Percentiles rank a stretch among this genome's conserved stretches.
Conservation (phyloP, 2,888 invertebrate species). For the Drosophila mayaguana region DNA sequence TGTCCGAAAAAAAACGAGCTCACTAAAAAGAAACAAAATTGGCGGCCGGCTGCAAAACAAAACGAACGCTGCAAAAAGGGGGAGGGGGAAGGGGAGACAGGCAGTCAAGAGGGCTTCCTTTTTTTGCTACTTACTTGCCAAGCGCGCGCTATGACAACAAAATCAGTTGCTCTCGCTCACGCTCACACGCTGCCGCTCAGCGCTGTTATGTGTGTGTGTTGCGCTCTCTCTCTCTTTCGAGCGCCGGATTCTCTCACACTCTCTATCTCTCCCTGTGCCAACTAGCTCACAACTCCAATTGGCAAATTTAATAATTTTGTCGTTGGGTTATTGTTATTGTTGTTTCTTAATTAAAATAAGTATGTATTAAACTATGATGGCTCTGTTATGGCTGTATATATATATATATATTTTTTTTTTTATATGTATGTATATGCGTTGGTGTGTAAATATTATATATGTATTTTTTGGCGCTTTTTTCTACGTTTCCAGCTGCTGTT, state of each 20-base stretch:
- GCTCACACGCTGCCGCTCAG: conserved; percentile 11
- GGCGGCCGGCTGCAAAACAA: conserved; percentile 56
- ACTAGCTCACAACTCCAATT: conserved; percentile 47
- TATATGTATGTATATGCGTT: conserved; percentile 21
- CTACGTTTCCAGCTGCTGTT: conserved; percentile 47
- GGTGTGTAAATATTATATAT: conserved; percentile 33
- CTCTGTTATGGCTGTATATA: conserved; percentile 55
- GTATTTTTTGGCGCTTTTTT: conserved; percentile 65
- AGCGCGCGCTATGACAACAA: conserved; percentile 65
- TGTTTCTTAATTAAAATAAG: conserved; percentile 71
- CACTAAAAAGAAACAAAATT: conserved; percentile 8
- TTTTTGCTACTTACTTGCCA: conserved; percentile 63
- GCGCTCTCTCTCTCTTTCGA: conserved; percentile 6
- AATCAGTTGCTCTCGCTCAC: conserved; percentile 59
- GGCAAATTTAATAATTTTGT: conserved; percentile 32
- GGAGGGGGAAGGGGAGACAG: background rate
- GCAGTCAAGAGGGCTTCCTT: conserved; percentile 20
- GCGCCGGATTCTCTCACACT: conserved; percentile 10
- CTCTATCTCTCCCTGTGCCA: conserved; percentile 11
- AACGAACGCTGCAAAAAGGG: conserved; percentile 33
- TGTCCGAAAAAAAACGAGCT: conserved; percentile 15
- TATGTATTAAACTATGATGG: conserved; percentile 48
- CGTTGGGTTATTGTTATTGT: conserved; percentile 17
- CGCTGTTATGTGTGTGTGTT: background rate
- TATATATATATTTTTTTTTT: conserved; percentile 1